Percentiles rank a stretch among this genome's conserved stretches.
phyloP scores from a whole-genome alignment of 2,113 vertebrate genomes.

The Syngnathoides biaculeatus region DNA sequence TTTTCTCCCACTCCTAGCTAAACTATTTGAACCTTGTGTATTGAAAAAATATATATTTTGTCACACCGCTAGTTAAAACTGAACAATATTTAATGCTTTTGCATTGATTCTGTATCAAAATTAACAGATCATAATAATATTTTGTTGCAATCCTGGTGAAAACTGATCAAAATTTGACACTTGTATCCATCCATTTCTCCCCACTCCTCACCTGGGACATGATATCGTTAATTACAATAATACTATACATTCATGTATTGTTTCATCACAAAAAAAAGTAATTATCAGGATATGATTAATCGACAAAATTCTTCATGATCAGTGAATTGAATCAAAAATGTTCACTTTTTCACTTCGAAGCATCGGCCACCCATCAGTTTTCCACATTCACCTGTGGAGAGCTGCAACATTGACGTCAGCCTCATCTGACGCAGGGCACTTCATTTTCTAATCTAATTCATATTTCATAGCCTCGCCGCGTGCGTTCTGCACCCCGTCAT shows the following conservation, averaged over 20 bases:
- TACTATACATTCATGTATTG: background rate
- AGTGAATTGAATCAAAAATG: background rate
- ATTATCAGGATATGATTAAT: background rate
- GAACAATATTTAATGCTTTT: too few species aligned
- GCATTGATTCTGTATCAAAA: background rate
- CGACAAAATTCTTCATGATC: background rate
- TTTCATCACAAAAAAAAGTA: background rate
- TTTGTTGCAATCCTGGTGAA: background rate
- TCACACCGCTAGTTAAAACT: too few species aligned
- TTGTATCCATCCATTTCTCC: background rate
- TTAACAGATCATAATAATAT: background rate
- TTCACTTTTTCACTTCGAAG: conserved; percentile 1
- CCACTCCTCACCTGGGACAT: too few species aligned
- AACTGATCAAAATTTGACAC: background rate
- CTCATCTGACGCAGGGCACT: conserved; percentile 27
- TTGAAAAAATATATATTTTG: too few species aligned
- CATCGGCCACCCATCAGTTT: conserved; percentile 8
- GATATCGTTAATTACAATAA: too few species aligned
- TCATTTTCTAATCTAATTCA: conserved; percentile 52
- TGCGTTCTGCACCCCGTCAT: conserved; percentile 45
- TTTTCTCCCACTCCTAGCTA: too few species aligned
- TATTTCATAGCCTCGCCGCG: conserved; percentile 42
- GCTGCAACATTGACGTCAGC: conserved; percentile 22
- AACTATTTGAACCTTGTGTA: too few species aligned
- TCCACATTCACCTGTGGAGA: conserved; percentile 16